Base-by-base conservation (phyloP, 2,113 vertebrate species). In the Zootoca vivipara region DNA sequence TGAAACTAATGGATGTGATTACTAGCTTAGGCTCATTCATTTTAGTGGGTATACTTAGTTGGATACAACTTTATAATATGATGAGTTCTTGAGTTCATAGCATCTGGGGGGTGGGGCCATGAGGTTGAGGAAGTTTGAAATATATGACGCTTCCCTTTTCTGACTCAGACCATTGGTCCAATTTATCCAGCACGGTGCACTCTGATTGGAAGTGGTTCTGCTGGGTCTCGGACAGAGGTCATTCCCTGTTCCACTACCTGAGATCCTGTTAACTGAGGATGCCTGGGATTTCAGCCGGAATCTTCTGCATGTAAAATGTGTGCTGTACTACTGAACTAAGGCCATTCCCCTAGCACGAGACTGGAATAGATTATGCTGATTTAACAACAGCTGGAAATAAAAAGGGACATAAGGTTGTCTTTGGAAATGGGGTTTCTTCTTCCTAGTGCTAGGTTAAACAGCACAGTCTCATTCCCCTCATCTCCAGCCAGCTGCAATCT, bases 401-500 rank as follows among this genome's bases (percentile, higher is more conserved):
- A 78, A 38, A 74, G 28, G 46, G 56, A 16, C 28, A 73, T 20
- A 40, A 40, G 73, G 42, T 38, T 81, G 9, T 15, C 42, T 78
- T 72, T 13, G 4, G 58, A 67, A 35, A 67, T 56, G 40, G 75
- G 28, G 24, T 87, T 16, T 35, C 33, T 26, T 73, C 72, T 7
- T 73, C n/a, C 35, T 73, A 62, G 26, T 82, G 24, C 69, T 58
- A 35, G 38, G 69, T 91, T 52, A 73, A 65, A 87, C 7, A 38
- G 30, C 67, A n/a, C 24, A 28, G 30, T 65, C 78, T 81, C 35
- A 42, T 4, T 70, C 22, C 22, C 26, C 1, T 42, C 70, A 73
- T 87, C 4, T 5, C 75, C 12, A 89, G 99, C 98, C 79, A 96
- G 96, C 93, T 99, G 99, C 92, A 98, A 98, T 92, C 96, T 98